Conservation (phyloP, 2,888 invertebrate species). For the Notodonta dromedarius region DNA sequence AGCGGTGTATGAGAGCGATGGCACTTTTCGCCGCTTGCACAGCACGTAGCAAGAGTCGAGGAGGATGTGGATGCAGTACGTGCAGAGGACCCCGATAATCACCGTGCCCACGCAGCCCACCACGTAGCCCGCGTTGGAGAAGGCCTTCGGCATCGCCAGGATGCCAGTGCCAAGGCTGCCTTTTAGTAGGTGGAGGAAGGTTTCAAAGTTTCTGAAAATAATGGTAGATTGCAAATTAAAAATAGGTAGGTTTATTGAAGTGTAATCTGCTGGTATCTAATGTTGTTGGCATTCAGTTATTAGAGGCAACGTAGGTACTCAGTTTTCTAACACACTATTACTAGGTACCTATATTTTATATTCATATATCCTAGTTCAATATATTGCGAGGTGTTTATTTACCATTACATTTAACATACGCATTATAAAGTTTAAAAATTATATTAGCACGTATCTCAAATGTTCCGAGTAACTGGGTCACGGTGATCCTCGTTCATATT, state of each 20-base stretch:
- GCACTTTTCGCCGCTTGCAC: conserved; percentile 83
- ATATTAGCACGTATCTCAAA: neutral
- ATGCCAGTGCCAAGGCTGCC: conserved; percentile 97
- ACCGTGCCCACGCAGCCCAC: conserved; percentile 92
- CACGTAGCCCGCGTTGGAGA: conserved; percentile 91
- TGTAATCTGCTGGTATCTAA: no score
- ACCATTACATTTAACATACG: neutral
- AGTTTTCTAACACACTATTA: no score
- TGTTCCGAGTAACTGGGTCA: neutral
- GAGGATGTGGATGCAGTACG: conserved; percentile 96
- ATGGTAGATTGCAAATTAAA: neutral
- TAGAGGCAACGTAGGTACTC: no score
- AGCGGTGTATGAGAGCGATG: conserved; percentile 91
- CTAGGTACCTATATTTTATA: no score
- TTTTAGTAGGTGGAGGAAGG: conserved; percentile 93
- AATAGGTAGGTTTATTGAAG: neutral
- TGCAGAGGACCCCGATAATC: conserved; percentile 94
- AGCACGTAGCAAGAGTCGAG: conserved; percentile 87
- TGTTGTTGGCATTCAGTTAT: no score
- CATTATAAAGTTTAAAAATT: neutral
- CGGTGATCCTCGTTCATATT: neutral
- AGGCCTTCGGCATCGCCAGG: conserved; percentile 95
- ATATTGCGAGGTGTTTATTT: no score
- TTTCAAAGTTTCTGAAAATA: conserved; percentile 88
- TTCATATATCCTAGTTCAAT: no score